Evolutionary conservation across 2,797 vertebrate genomes (phyloP).

Genomic region (Rhadinocentrus ornatus): DNA sequence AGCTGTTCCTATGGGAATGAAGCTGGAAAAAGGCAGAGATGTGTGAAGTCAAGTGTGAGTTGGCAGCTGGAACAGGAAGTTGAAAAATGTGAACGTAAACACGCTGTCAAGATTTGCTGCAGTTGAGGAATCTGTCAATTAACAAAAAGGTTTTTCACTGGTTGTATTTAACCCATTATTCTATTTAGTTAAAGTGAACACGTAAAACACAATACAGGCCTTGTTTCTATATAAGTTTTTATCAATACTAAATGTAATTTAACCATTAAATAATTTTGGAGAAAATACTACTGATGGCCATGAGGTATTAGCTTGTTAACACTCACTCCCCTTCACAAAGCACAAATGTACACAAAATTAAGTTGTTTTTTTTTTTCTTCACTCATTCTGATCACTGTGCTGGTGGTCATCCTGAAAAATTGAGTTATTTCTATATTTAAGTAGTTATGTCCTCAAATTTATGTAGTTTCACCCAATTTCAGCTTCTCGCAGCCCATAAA

Average conservation of each 20-base stretch:
- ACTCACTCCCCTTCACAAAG: too few relatives aligned
- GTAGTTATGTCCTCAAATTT: not conserved
- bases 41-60: not conserved
- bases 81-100: constrained; percentile 4
- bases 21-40: constrained; percentile 30
- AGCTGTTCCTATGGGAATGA: constrained; percentile 68
- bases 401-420: not conserved
- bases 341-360: too few relatives aligned
- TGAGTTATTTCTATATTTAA: not conserved
- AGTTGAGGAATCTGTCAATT: not conserved
- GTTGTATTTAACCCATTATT: too few relatives aligned
- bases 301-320: too few relatives aligned
- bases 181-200: not conserved
- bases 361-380: too few relatives aligned
- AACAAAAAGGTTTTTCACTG: not conserved
- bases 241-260: too few relatives aligned
- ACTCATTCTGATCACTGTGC: not conserved
- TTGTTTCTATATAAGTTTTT: too few relatives aligned
- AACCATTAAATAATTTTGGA: too few relatives aligned
- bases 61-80: not conserved
- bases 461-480: not conserved
- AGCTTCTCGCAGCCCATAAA: not conserved
- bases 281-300: too few relatives aligned
- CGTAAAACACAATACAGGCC: not conserved
- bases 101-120: not conserved